phyloP scores from a whole-genome alignment of 2,797 vertebrate species.

The Dicrostonyx torquatus region DNA sequence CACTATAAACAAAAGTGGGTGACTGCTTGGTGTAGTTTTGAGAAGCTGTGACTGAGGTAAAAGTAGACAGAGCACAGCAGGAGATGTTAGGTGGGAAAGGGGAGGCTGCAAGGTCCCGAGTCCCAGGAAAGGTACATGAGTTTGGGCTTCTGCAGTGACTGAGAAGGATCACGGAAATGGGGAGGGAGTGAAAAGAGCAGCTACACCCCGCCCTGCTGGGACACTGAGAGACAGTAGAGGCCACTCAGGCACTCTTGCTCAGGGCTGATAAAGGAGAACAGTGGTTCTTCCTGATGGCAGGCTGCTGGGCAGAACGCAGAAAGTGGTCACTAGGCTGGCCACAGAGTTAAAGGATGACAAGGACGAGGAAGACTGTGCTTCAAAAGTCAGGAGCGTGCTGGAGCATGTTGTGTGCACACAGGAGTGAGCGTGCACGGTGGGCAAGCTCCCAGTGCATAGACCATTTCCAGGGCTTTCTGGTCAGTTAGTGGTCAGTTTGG shows the following conservation, averaged over 20 bases:
- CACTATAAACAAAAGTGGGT: not conserved
- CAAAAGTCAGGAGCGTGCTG: not conserved
- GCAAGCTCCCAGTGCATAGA: fast-evolving
- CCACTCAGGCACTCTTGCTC: fast-evolving
- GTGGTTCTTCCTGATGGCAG: not conserved
- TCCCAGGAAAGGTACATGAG: not conserved
- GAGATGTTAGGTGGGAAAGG: too few relatives aligned
- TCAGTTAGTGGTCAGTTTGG: not conserved
- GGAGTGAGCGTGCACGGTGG: fast-evolving
- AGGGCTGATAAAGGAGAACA: too few relatives aligned
- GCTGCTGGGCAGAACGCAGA: too few relatives aligned
- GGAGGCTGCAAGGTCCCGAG: fast-evolving
- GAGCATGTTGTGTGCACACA: fast-evolving
- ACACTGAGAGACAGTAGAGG: not conserved
- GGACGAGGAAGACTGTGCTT: fast-evolving
- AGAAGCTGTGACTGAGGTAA: not conserved
- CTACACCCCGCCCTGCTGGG: too few relatives aligned
- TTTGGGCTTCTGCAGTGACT: not conserved
- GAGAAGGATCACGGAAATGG: not conserved
- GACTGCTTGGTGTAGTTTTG: not conserved
- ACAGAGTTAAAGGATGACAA: too few relatives aligned
- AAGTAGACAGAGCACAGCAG: not conserved
- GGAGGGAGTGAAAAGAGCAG: not conserved
- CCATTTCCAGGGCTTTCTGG: not conserved
- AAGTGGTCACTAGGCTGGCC: not conserved